Conservation (phyloP, 2,113 vertebrate species). For the Oostethus manadensis region DNA sequence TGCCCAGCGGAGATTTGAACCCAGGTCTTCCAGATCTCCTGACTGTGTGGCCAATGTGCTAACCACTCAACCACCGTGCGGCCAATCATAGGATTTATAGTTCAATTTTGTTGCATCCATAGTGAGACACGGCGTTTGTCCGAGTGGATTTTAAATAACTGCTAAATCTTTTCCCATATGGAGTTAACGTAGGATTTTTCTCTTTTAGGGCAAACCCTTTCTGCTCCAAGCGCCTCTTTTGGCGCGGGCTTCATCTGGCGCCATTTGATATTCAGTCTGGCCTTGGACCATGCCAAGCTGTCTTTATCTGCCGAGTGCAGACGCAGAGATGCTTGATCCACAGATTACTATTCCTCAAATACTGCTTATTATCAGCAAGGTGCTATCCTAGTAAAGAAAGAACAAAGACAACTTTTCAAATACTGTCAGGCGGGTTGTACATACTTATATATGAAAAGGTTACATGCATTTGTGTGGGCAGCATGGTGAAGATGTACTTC, state of each 20-base stretch:
- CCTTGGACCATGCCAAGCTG: constrained; percentile 42
- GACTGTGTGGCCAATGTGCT: no score
- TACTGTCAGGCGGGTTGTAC: constrained; percentile 1
- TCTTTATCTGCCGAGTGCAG: constrained; percentile 57
- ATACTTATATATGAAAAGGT: constrained; percentile 3
- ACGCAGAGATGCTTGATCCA: constrained; percentile 45
- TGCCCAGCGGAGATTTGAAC: no score
- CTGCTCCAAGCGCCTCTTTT: constrained; percentile 38
- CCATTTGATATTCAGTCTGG: constrained; percentile 53
- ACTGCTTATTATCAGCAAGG: constrained; percentile 16
- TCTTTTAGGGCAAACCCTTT: constrained; percentile 38
- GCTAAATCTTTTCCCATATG: constrained; percentile 54
- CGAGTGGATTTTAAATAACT: constrained; percentile 59
- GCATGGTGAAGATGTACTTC: no score
- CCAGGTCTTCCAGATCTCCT: no score
- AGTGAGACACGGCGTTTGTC: constrained; percentile 45
- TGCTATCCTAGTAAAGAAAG: constrained; percentile 7
- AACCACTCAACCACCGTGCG: no score
- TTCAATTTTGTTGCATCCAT: not conserved
- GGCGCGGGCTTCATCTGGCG: constrained; percentile 29
- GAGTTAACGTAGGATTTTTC: not conserved
- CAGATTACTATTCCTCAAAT: constrained; percentile 47
- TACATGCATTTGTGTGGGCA: not conserved
- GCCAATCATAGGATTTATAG: not conserved
- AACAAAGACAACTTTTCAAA: constrained; percentile 24